Conservation (phyloP, 1,140 invertebrate species). For the Macrosteles quadrilineatus region DNA sequence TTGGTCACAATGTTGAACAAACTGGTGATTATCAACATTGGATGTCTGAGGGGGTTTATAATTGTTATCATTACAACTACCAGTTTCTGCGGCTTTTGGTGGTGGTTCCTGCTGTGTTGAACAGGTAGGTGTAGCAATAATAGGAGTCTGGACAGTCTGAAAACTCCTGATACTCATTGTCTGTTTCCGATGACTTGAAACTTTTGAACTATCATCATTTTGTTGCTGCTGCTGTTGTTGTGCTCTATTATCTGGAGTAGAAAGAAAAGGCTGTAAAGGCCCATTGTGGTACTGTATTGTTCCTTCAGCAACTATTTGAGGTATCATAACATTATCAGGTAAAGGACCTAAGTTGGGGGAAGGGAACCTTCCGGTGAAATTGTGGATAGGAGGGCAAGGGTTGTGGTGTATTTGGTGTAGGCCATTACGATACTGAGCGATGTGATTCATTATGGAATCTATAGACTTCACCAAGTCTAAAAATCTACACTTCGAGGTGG, state of each 20-base stretch:
- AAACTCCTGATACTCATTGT: constrained; percentile 1
- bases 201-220: constrained; percentile 18
- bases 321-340: constrained; percentile 35
- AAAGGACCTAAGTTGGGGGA: constrained; percentile 20
- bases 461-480: too few species aligned
- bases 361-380: constrained; percentile 36
- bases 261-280: constrained; percentile 32
- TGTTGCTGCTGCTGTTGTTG: constrained; percentile 27
- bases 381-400: constrained; percentile 34
- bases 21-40: constrained; percentile 23
- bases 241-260: constrained; percentile 22
- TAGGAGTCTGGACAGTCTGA: constrained; percentile 13
- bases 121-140: constrained; percentile 1
- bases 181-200: constrained; percentile 16
- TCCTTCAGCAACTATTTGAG: constrained; percentile 26
- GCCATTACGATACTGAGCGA: constrained; percentile 33
- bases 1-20: constrained; percentile 33
- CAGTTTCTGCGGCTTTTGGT: constrained; percentile 22
- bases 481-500: too few species aligned
- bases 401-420: constrained; percentile 36
- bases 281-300: constrained; percentile 34
- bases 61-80: constrained; percentile 16
- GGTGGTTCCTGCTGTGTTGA: constrained; percentile 14
- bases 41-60: constrained; percentile 32
- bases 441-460: constrained; percentile 34